Percentiles rank a stretch among this genome's conserved stretches.
phyloP scores from a whole-genome alignment of 2,888 invertebrate species.

The Isotomurus palustris region DNA sequence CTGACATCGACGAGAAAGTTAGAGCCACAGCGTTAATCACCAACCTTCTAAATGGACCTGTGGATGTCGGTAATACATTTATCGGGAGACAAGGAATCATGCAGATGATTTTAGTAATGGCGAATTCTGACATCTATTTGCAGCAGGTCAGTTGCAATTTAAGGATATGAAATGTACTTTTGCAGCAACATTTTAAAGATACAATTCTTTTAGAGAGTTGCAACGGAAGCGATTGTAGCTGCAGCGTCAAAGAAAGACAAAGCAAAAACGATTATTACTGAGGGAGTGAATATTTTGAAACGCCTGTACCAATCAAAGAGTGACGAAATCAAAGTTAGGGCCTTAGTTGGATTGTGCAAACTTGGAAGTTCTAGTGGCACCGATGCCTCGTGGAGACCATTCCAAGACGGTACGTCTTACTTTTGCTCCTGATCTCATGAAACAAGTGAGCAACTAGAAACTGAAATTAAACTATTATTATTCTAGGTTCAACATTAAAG shows the following conservation, averaged over 20 bases:
- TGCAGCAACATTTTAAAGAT: background rate
- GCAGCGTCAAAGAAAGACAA: conserved; percentile 97
- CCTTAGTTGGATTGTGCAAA: conserved; percentile 91
- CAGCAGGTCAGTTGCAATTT: conserved; percentile 61
- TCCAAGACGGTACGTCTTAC: conserved; percentile 70
- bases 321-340: conserved; percentile 83
- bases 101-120: conserved; percentile 96
- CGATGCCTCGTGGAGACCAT: conserved; percentile 89
- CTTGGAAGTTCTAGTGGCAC: conserved; percentile 90
- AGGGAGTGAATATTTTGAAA: conserved; percentile 90
- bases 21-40: conserved; percentile 84
- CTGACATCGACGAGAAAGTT: conserved; percentile 80
- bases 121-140: conserved; percentile 79
- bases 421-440: too few relatives aligned
- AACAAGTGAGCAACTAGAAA: too few relatives aligned
- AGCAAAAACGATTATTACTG: conserved; percentile 78
- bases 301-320: conserved; percentile 83
- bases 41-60: conserved; percentile 79
- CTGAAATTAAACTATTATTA: too few relatives aligned
- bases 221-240: conserved; percentile 94
- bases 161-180: background rate
- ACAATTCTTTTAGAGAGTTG: conserved; percentile 65
- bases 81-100: conserved; percentile 69
- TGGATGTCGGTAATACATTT: conserved; percentile 86
- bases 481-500: conserved; percentile 68